phyloP scores from a whole-genome alignment of 1,140 invertebrate genomes.

The Ridgeia piscesae region DNA sequence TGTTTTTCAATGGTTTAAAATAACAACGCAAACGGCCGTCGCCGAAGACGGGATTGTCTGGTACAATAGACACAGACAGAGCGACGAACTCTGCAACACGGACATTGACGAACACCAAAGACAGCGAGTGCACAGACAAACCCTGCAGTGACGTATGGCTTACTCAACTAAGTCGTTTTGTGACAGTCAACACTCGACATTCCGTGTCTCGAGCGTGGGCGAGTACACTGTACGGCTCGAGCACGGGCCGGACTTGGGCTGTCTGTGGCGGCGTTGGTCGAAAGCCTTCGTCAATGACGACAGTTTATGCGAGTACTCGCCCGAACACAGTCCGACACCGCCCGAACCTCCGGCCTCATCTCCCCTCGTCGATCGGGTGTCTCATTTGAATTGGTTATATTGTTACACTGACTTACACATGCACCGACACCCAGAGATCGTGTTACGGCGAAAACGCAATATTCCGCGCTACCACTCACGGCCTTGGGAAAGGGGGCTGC shows the following conservation, averaged over 20 bases:
- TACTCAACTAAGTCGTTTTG: neutral
- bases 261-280: neutral
- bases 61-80: neutral
- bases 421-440: neutral
- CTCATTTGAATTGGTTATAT: slow-evolving; percentile 1
- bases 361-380: neutral
- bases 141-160: neutral
- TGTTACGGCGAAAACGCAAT: neutral
- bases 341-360: neutral
- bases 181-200: neutral
- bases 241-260: neutral
- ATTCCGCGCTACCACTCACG: neutral
- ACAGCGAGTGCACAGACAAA: neutral
- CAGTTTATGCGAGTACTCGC: neutral
- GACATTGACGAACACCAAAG: neutral
- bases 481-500: too few species aligned
- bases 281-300: neutral
- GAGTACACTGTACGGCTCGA: too few species aligned
- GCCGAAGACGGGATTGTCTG: neutral
- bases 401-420: neutral
- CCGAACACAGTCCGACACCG: neutral
- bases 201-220: too few species aligned
- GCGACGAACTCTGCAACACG: neutral
- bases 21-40: neutral
- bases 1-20: neutral